Conservation (phyloP, 2,797 vertebrate genomes). For the Bryconaethiops microstoma region DNA sequence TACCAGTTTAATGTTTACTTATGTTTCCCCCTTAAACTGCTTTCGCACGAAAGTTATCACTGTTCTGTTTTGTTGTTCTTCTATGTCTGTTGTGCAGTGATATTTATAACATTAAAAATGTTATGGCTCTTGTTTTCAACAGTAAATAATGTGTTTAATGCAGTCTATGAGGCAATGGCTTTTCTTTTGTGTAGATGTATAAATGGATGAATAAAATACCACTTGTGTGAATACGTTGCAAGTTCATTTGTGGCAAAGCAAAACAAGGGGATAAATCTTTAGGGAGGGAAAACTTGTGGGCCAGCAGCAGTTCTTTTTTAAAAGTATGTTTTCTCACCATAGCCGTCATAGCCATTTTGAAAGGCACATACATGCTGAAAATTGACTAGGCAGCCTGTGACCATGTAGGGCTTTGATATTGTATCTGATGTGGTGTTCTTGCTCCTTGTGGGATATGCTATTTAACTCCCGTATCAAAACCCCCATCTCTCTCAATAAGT, state of each 20-base stretch:
- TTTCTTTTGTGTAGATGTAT: constrained; percentile 47
- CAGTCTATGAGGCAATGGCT: constrained; percentile 35
- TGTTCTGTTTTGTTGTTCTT: constrained; percentile 67
- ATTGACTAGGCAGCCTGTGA: neutral
- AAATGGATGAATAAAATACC: neutral
- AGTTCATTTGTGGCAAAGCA: constrained; percentile 1
- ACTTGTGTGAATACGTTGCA: neutral
- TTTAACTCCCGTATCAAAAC: too few species aligned
- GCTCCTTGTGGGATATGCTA: neutral
- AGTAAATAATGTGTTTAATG: constrained; percentile 77
- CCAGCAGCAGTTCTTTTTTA: neutral
- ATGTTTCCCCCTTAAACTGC: constrained; percentile 63
- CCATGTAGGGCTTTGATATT: neutral
- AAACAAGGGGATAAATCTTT: neutral
- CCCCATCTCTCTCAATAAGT: neutral
- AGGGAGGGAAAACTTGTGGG: too few species aligned
- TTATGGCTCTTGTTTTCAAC: constrained; percentile 68
- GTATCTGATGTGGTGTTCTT: constrained; percentile 8
- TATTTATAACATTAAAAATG: constrained; percentile 75
- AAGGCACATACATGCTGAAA: constrained; percentile 2
- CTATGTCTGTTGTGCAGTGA: constrained; percentile 66
- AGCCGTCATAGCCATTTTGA: neutral
- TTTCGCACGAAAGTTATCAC: constrained; percentile 71
- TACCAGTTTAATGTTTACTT: constrained; percentile 79
- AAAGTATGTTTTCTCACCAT: neutral